Conservation (phyloP, 1,140 invertebrate species). For the Cotesia chilonis region DNA sequence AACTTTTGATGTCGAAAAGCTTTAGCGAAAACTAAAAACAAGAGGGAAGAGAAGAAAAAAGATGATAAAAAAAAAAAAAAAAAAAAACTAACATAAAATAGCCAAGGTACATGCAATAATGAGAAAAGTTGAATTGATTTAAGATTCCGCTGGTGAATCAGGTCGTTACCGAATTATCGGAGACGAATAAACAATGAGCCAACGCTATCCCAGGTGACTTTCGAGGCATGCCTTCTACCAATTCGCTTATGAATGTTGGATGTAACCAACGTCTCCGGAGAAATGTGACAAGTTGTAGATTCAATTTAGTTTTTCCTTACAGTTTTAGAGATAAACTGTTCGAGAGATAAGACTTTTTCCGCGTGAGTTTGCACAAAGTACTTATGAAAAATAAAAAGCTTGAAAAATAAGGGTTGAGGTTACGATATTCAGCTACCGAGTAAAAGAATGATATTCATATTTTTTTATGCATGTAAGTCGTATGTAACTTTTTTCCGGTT, state of each 20-base stretch:
- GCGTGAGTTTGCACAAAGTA: conserved; percentile 5
- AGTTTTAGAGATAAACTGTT: conserved; percentile 11
- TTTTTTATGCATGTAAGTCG: no score
- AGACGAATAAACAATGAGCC: conserved; percentile 39
- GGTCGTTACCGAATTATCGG: conserved; percentile 35
- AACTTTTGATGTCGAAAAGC: no score
- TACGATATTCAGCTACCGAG: no score
- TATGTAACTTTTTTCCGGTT: no score
- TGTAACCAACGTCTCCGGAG: conserved; percentile 28
- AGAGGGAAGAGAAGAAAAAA: no score
- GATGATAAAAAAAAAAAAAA: not conserved
- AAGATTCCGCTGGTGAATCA: conserved; percentile 29
- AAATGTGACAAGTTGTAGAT: conserved; percentile 38
- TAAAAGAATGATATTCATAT: no score
- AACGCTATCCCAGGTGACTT: conserved; percentile 4
- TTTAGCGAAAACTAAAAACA: no score
- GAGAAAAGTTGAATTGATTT: conserved; percentile 52
- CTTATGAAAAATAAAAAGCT: conserved; percentile 1
- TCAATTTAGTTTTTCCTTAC: conserved; percentile 34
- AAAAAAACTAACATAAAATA: not conserved
- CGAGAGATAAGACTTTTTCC: conserved; percentile 20
- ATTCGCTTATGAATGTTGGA: conserved; percentile 39
- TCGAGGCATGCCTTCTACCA: not conserved
- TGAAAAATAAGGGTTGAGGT: not conserved
- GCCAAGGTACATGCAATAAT: conserved; percentile 39